A percentile compares a stretch with the other conserved stretches of the same genome.
These are phyloP conservation scores for Himalopsyche japonica DNA, from an alignment of 2,888 invertebrate species.

Conservation along the genomic window DNA sequence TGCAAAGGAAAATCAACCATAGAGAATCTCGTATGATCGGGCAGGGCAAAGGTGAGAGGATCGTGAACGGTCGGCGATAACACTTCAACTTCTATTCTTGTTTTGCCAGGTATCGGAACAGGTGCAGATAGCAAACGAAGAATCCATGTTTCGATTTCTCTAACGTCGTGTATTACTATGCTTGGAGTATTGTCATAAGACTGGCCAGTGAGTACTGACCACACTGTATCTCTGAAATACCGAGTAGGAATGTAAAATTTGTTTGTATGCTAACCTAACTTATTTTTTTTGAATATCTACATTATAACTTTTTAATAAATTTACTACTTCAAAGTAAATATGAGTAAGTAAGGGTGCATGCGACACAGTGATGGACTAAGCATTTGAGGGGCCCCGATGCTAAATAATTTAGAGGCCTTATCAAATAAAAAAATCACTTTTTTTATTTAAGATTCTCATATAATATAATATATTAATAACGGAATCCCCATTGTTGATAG, in stretches of 20 bases:
- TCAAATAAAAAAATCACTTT: too few relatives aligned
- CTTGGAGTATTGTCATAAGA: slow-evolving; percentile 79
- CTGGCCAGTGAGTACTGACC: slow-evolving; percentile 91
- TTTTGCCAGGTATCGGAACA: slow-evolving; percentile 97
- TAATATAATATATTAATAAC: too few relatives aligned
- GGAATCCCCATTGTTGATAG: too few relatives aligned
- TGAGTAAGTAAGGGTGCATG: too few relatives aligned
- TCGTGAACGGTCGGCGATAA: slow-evolving; percentile 84
- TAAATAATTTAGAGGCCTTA: too few relatives aligned
- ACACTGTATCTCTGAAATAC: slow-evolving; percentile 83
- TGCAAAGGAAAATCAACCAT: slow-evolving; percentile 98
- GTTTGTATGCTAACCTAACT: background rate
- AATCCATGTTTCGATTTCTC: slow-evolving; percentile 99
- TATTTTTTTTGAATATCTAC: too few relatives aligned
- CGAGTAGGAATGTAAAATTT: background rate
- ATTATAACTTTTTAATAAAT: background rate
- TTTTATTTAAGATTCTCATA: too few relatives aligned
- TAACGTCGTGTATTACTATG: slow-evolving; percentile 92
- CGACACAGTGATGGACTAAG: too few relatives aligned
- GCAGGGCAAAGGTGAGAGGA: slow-evolving; percentile 88
- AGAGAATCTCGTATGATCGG: slow-evolving; percentile 96
- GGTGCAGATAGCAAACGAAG: slow-evolving; percentile 93
- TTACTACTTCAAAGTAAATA: too few relatives aligned
- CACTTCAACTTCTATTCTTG: slow-evolving; percentile 79
- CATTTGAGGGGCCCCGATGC: too few relatives aligned